Conservation (phyloP, 2,888 invertebrate genomes). For the Tipula helvola region DNA sequence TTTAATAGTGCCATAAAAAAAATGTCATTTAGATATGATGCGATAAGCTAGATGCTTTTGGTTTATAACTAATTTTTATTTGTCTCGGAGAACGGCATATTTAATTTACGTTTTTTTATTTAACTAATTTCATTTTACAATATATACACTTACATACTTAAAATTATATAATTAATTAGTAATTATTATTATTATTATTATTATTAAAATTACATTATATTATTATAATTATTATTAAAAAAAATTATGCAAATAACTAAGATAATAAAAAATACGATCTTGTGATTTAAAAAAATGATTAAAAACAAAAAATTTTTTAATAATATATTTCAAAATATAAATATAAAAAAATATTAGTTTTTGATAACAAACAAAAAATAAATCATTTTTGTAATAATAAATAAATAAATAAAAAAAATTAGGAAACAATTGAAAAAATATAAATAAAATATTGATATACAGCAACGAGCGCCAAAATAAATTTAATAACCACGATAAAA, state of each 20-base stretch:
- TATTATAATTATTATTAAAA: not conserved
- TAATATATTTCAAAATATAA: not conserved
- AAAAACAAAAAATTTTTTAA: conserved; percentile 6
- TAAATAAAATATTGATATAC: conserved; percentile 4
- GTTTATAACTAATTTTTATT: not conserved
- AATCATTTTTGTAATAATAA: conserved; percentile 8
- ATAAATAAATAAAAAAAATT: not conserved
- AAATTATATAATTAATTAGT: not conserved
- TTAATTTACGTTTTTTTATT: not conserved
- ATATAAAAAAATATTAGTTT: conserved; percentile 6
- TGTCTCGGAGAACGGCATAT: not conserved
- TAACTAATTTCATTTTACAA: not conserved
- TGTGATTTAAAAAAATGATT: conserved; percentile 8
- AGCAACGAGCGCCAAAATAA: conserved; percentile 9
- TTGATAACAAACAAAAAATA: conserved; percentile 7
- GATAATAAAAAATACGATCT: conserved; percentile 9
- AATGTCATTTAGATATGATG: not conserved
- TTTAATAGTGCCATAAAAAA: not conserved
- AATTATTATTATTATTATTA: not conserved
- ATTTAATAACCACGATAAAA: not conserved
- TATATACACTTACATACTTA: not conserved
- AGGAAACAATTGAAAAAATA: not conserved
- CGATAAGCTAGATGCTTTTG: not conserved
- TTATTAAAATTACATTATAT: not conserved
- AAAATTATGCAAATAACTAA: not conserved